Evolutionary conservation across 2,888 invertebrate species (phyloP).

Genomic region (Chaitophorus viminalis): DNA sequence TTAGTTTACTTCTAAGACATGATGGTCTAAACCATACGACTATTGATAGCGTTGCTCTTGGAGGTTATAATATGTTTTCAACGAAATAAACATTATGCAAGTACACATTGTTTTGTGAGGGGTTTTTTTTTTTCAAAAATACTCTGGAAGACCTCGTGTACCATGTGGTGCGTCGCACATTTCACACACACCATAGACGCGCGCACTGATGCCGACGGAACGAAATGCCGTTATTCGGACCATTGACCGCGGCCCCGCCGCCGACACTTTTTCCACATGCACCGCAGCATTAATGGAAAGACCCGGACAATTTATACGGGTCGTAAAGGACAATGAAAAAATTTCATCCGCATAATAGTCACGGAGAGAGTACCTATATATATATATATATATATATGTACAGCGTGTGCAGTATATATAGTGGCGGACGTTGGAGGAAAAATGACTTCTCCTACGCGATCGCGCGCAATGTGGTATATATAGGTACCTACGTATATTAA

Average conservation of each 20-base stretch:
- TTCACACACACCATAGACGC: neutral
- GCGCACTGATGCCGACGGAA: neutral
- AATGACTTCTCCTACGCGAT: conserved; percentile 9
- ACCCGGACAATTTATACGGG: conserved; percentile 26
- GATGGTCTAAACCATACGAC: too few species aligned
- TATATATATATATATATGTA: too few species aligned
- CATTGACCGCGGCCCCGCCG: conserved; percentile 23
- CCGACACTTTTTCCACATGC: conserved; percentile 1
- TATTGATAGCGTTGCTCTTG: too few species aligned
- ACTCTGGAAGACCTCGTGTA: too few species aligned
- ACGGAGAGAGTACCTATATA: neutral
- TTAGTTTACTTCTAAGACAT: too few species aligned
- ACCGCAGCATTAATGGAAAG: neutral
- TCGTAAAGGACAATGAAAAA: conserved; percentile 42
- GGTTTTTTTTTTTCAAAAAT: too few species aligned
- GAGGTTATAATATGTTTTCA: too few species aligned
- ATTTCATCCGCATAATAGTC: conserved; percentile 11
- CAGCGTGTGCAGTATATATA: neutral
- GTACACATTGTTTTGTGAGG: too few species aligned
- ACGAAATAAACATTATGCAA: too few species aligned
- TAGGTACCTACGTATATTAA: too few species aligned
- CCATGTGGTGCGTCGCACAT: neutral
- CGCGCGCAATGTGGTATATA: neutral
- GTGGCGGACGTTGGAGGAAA: neutral
- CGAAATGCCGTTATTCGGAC: conserved; percentile 28